Conservation (phyloP, 2,888 invertebrate genomes). For the Lycia hirtaria region DNA sequence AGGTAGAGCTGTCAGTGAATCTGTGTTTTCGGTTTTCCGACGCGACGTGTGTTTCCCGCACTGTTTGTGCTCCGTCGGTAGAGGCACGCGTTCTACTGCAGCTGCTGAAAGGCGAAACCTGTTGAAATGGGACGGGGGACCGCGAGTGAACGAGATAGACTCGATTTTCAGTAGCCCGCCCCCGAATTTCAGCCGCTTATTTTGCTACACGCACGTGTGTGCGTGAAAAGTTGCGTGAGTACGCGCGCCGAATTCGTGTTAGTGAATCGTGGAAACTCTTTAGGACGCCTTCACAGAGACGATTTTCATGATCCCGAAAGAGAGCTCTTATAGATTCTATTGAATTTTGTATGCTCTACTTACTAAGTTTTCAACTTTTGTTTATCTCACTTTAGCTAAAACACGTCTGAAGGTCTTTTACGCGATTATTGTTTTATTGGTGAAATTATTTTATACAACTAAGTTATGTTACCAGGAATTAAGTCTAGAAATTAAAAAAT, state of each 20-base stretch:
- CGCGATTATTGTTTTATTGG: slow-evolving; percentile 15
- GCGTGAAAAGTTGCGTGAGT: slow-evolving; percentile 79
- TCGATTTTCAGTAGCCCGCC: slow-evolving; percentile 50
- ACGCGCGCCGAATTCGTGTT: slow-evolving; percentile 74
- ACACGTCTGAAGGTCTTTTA: slow-evolving; percentile 30
- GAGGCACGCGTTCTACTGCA: slow-evolving; percentile 81
- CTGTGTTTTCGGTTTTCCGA: slow-evolving; percentile 73
- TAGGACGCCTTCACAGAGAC: slow-evolving; percentile 76
- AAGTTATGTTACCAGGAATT: neutral
- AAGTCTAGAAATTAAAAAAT: neutral
- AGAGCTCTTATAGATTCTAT: slow-evolving; percentile 58
- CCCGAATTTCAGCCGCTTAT: slow-evolving; percentile 76
- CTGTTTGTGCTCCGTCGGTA: slow-evolving; percentile 83
- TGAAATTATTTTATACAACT: neutral
- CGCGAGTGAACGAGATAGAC: slow-evolving; percentile 66
- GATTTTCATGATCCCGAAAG: slow-evolving; percentile 69
- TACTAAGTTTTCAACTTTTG: slow-evolving; percentile 39
- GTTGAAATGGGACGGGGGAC: slow-evolving; percentile 81
- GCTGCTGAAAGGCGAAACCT: slow-evolving; percentile 84
- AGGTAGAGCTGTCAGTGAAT: slow-evolving; percentile 80
- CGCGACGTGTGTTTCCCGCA: slow-evolving; percentile 77
- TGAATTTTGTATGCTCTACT: slow-evolving; percentile 51
- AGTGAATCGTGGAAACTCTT: slow-evolving; percentile 82
- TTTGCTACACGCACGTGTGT: slow-evolving; percentile 73
- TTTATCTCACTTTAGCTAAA: slow-evolving; percentile 32